phyloP scores from a whole-genome alignment of 2,888 invertebrate species.

The Andrena dorsata region DNA sequence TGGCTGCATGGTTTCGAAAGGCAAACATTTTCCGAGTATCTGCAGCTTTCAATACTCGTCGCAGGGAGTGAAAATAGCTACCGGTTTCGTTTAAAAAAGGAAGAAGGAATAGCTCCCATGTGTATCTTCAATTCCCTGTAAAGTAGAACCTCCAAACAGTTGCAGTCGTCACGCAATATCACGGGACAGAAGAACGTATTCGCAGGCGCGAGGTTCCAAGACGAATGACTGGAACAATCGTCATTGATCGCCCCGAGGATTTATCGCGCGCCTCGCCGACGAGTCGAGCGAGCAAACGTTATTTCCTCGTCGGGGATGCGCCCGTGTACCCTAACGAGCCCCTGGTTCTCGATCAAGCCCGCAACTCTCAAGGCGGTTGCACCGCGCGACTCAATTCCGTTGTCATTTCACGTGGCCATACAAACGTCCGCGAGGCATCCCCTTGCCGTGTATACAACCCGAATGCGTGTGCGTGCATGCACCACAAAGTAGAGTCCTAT shows the following conservation, averaged over 20 bases:
- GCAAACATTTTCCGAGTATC: neutral
- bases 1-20: neutral
- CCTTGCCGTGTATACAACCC: constrained; percentile 34
- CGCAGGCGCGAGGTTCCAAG: constrained; percentile 1
- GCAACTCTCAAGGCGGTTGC: constrained; percentile 18
- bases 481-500: constrained; percentile 68
- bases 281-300: constrained; percentile 4
- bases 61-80: neutral
- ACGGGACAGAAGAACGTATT: neutral
- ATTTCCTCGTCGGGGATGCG: constrained; percentile 21
- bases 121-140: constrained; percentile 24
- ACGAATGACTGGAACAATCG: constrained; percentile 30
- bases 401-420: constrained; percentile 52
- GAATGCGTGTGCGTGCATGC: constrained; percentile 32
- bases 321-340: constrained; percentile 35
- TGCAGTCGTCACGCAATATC: constrained; percentile 9
- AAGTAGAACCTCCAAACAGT: constrained; percentile 13
- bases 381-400: constrained; percentile 25
- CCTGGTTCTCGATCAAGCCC: constrained; percentile 51
- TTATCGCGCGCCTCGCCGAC: constrained; percentile 25
- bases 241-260: constrained; percentile 34
- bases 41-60: neutral
- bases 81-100: neutral
- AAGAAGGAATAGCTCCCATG: neutral
- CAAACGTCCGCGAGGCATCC: constrained; percentile 44